Percentiles rank a stretch among this genome's conserved stretches.
Conservation (phyloP, 2,113 vertebrate species). For the Barbus barbus region DNA sequence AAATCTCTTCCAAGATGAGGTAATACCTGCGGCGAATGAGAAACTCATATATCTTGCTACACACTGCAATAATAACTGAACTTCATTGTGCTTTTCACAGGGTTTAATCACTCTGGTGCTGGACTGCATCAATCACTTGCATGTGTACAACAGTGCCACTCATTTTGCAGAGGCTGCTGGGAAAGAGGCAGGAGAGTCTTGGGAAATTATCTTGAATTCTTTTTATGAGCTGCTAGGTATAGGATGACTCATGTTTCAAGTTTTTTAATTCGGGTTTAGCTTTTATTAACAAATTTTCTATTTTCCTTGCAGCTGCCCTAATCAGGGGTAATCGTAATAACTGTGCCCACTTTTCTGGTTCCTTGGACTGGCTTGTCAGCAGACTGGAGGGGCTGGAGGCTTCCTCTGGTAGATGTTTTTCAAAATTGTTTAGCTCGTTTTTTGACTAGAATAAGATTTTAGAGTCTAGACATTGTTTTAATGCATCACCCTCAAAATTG, state of each 20-base stretch:
- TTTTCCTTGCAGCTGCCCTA: slow-evolving; percentile 77
- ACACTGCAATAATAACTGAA: neutral
- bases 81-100: slow-evolving; percentile 65
- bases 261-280: neutral
- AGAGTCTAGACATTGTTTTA: neutral
- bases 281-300: neutral
- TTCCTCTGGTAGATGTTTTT: slow-evolving; percentile 79
- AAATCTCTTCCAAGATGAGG: slow-evolving; percentile 97
- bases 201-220: slow-evolving; percentile 84
- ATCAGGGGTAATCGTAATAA: slow-evolving; percentile 90
- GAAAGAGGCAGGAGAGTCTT: slow-evolving; percentile 81
- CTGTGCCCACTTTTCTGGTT: slow-evolving; percentile 91
- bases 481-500: neutral
- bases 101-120: slow-evolving; percentile 90
- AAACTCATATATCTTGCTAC: neutral
- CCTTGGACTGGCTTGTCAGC: slow-evolving; percentile 92
- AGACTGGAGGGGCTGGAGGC: slow-evolving; percentile 89
- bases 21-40: slow-evolving; percentile 53
- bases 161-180: slow-evolving; percentile 83
- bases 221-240: slow-evolving; percentile 93
- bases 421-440: too few species aligned
- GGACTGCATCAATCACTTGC: slow-evolving; percentile 90
- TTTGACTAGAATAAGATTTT: neutral
- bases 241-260: slow-evolving; percentile 41
- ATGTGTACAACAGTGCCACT: slow-evolving; percentile 81